Evolutionary conservation across 2,888 invertebrate species (phyloP).

Genomic region (Leptinotarsa rubiginosa): DNA sequence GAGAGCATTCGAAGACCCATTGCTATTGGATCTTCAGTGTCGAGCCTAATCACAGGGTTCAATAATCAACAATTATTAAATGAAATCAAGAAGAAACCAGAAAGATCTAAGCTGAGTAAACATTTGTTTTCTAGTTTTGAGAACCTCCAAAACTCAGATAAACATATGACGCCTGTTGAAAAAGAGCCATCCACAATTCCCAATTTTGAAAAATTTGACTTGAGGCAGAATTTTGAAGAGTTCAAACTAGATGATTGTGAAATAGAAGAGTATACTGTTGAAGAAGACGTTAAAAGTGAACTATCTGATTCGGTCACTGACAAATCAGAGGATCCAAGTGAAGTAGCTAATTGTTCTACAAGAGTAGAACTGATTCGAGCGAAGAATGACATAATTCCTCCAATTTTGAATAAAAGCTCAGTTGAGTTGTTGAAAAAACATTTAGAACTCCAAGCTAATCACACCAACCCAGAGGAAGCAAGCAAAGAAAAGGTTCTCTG

Average conservation of each 20-base stretch:
- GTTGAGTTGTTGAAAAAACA: constrained; percentile 62
- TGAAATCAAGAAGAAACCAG: constrained; percentile 68
- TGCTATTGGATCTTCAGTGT: constrained; percentile 74
- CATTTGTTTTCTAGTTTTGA: constrained; percentile 65
- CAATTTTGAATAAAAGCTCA: constrained; percentile 56
- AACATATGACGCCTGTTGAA: constrained; percentile 46
- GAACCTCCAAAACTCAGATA: constrained; percentile 62
- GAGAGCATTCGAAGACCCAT: constrained; percentile 70
- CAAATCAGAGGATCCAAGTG: constrained; percentile 23
- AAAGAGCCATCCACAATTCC: constrained; percentile 45
- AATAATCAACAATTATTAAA: constrained; percentile 68
- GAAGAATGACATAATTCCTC: constrained; percentile 53
- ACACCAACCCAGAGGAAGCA: constrained; percentile 51
- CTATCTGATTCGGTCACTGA: constrained; percentile 36
- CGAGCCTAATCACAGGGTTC: constrained; percentile 67
- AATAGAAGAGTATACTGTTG: constrained; percentile 65
- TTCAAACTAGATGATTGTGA: constrained; percentile 83
- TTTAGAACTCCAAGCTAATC: constrained; percentile 63
- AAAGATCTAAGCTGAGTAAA: constrained; percentile 52
- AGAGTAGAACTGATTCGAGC: constrained; percentile 59
- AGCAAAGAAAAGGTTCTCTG: constrained; percentile 56
- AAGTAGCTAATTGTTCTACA: constrained; percentile 42
- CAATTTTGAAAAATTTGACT: constrained; percentile 72
- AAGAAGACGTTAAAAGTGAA: constrained; percentile 48
- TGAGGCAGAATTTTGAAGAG: constrained; percentile 83